A percentile compares a stretch with the other conserved stretches of the same genome.
phyloP scores from a whole-genome alignment of 2,797 vertebrate species.

The Delichon dasypus region DNA sequence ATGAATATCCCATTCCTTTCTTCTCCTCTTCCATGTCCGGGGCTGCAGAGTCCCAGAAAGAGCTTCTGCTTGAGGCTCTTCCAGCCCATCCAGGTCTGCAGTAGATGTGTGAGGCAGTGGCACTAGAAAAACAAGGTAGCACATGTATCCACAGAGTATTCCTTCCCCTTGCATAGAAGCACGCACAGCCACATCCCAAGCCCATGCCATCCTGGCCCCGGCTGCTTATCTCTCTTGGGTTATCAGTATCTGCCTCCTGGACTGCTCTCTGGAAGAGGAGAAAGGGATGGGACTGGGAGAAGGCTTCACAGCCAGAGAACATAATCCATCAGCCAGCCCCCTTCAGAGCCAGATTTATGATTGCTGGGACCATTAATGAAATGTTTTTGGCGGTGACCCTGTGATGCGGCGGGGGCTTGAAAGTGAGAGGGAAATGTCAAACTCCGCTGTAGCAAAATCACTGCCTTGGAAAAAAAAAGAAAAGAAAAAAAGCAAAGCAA shows the following conservation, averaged over 20 bases:
- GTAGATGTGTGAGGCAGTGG: background rate
- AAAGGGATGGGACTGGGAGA: background rate
- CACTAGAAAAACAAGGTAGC: background rate
- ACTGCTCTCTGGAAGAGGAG: background rate
- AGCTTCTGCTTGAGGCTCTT: background rate
- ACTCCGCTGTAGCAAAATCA: background rate
- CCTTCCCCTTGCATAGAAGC: background rate
- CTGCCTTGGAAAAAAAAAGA: background rate
- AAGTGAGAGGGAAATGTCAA: constrained; percentile 54
- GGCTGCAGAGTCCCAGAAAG: background rate
- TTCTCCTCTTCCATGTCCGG: background rate
- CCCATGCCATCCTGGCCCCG: background rate
- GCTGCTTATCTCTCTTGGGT: background rate
- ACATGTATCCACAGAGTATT: background rate
- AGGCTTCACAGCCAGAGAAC: background rate
- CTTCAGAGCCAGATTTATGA: background rate
- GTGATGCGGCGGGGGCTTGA: background rate
- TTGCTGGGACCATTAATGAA: constrained; percentile 30
- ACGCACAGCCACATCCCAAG: background rate
- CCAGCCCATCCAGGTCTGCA: background rate
- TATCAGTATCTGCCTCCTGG: background rate
- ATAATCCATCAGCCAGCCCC: background rate
- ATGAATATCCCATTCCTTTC: background rate
- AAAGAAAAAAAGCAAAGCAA: constrained; percentile 46
- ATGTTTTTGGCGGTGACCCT: constrained; percentile 10